Base-by-base conservation (phyloP, 2,888 invertebrate species). In the Amiota communis region DNA sequence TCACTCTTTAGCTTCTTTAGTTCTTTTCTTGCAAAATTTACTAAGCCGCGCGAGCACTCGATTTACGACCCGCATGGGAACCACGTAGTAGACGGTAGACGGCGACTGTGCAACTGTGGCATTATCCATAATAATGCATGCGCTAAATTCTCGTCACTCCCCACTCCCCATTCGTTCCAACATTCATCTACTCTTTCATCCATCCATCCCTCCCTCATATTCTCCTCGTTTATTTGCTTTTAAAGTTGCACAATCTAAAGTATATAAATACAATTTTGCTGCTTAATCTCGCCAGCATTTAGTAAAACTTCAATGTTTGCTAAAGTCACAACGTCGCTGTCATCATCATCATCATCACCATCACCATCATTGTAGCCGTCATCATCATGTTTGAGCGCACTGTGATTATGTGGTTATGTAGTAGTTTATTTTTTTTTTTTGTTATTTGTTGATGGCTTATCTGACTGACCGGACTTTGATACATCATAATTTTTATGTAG, bases 31-130 rank as follows among this genome's bases (percentile, higher is more conserved):
- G 56, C 15, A 36, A 36, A 36, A 36, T 36, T 69, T 70, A 70
- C 63, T 12, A 57, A 8, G n/a, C 15, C 57, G 17, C 57, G 77
- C 75, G 76, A n/a, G n/a, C 77, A 78, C 47, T 56, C 71, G 79
- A 83, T 83, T 83, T 83, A 84, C 83, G 80, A 79, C 80, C 85
- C 84, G 85, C 83, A 78, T 83, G 83, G 84, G 77, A 80, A 85
- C 79, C 80, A 84, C 82, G 83, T 82, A 75, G 74, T 70, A 75
- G 36, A 70, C 75, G 74, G 73, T 59, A 48, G 72, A 73, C 74
- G 47, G 56, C 72, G 69, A 76, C 75, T 65, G 36, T 36, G 79
- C 77, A 72, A 77, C 70, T 75, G 80, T 82, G 81, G 81, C 77
- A 83, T 81, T 81, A 81, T 80, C 81, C 36, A 81, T 82, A 83